phyloP scores from a whole-genome alignment of 2,888 invertebrate genomes.

The Uropetala carovei region DNA sequence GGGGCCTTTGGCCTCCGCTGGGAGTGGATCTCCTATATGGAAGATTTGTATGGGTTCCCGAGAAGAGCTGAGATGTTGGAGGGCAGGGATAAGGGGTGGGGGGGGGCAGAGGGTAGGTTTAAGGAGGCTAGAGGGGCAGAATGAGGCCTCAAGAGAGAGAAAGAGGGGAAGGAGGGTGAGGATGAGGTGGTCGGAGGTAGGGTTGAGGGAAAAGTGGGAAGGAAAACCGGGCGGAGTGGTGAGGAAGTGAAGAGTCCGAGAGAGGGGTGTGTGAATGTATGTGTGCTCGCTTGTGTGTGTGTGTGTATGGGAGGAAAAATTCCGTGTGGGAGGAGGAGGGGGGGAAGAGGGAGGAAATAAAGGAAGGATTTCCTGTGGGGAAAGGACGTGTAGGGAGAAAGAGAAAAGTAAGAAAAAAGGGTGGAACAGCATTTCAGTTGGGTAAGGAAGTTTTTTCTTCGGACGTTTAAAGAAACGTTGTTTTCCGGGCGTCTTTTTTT shows the following conservation, averaged over 20 bases:
- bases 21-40: background rate
- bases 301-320: background rate
- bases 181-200: background rate
- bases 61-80: background rate
- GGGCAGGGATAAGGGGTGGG: too few species aligned
- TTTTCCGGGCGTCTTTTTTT: slow-evolving; percentile 19
- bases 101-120: background rate
- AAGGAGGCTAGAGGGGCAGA: slow-evolving; percentile 5
- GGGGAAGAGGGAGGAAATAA: background rate
- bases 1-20: background rate
- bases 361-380: background rate
- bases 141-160: slow-evolving; percentile 10
- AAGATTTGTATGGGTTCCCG: slow-evolving; percentile 7
- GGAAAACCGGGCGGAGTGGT: background rate
- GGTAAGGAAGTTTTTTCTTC: background rate
- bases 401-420: background rate
- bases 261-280: too few species aligned
- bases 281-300: too few species aligned
- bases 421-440: background rate
- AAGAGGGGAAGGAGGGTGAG: background rate
- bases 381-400: background rate
- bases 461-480: slow-evolving; percentile 11
- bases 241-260: background rate
- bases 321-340: background rate
- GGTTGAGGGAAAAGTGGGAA: background rate